These are phyloP conservation scores for Euura saliciscinereae DNA, from an alignment of 1,140 invertebrate species.

Conservation along the genomic window DNA sequence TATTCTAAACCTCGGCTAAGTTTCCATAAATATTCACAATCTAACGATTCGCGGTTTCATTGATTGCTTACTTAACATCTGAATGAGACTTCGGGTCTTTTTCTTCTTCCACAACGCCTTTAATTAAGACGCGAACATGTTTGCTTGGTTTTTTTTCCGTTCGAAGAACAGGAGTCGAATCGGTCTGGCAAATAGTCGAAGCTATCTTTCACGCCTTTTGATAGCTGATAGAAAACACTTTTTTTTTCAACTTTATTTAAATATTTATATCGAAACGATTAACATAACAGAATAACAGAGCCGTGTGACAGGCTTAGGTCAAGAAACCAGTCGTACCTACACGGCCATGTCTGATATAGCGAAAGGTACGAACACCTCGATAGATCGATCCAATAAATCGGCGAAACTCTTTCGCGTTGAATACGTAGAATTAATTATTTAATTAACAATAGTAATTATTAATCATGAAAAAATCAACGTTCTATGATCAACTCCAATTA, in stretches of 20 bases:
- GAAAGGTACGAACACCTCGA: not conserved
- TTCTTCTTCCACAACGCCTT: not conserved
- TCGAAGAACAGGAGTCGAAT: not conserved
- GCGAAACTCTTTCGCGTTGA: too few relatives aligned
- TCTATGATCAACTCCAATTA: too few relatives aligned
- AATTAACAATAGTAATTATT: too few relatives aligned
- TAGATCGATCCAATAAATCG: conserved; percentile 1
- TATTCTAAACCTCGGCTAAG: not conserved
- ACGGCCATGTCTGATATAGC: not conserved
- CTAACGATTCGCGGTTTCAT: not conserved
- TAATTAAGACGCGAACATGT: not conserved
- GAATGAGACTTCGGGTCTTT: not conserved
- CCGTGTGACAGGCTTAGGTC: not conserved
- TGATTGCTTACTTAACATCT: not conserved
- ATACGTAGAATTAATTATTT: too few relatives aligned
- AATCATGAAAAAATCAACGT: too few relatives aligned
- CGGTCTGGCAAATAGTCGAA: not conserved
- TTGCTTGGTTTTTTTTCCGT: not conserved
- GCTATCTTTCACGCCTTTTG: not conserved
- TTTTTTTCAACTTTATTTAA: not conserved
- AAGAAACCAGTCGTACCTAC: conserved; percentile 1
- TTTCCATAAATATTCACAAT: not conserved
- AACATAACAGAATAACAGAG: conserved; percentile 3
- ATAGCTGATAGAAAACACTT: not conserved
- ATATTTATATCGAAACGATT: not conserved